Conservation (phyloP, 2,113 vertebrate genomes). For the Pterocles orientalis region DNA sequence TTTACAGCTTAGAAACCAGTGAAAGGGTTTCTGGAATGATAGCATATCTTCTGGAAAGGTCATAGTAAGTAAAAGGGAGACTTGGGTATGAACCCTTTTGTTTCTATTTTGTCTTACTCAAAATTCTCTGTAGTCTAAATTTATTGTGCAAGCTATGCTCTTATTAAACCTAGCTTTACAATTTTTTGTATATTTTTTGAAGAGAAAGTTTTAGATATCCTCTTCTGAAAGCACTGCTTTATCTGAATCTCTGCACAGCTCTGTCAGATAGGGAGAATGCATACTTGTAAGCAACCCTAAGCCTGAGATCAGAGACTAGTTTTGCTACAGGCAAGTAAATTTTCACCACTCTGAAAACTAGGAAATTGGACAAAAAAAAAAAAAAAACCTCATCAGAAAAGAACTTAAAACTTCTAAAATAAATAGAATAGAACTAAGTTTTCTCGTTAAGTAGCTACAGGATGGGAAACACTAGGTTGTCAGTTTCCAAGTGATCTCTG, state of each 20-base stretch:
- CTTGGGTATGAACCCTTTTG: background rate
- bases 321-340: background rate
- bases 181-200: background rate
- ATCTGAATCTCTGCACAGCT: background rate
- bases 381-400: background rate
- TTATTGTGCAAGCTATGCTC: background rate
- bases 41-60: background rate
- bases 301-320: background rate
- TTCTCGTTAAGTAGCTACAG: background rate
- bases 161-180: background rate
- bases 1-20: background rate
- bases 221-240: background rate
- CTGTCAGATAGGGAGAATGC: background rate
- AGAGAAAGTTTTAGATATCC: background rate
- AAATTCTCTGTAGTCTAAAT: background rate
- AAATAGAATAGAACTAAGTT: background rate
- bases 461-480: background rate
- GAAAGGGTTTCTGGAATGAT: background rate
- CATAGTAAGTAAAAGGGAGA: background rate
- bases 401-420: background rate
- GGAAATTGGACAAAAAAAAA: background rate
- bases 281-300: background rate
- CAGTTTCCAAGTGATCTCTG: background rate
- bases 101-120: background rate
- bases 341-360: background rate